Percentiles rank a stretch among this genome's conserved stretches.
Conservation (phyloP, 2,113 vertebrate genomes). For the Triplophysa rosa region DNA sequence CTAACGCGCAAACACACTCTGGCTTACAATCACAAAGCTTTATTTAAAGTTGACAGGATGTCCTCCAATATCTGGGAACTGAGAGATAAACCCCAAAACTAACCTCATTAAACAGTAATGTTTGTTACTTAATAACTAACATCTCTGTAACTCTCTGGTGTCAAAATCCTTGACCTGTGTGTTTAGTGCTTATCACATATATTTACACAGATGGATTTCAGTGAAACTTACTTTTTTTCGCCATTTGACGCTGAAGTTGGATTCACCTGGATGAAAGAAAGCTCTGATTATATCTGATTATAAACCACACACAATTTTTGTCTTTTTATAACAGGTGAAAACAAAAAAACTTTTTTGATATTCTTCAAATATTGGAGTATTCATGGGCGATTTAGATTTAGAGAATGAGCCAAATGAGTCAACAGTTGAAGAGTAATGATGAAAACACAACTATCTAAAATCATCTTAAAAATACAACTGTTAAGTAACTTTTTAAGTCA, state of each 20-base stretch:
- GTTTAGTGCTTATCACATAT: conserved; percentile 9
- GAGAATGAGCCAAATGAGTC: too few relatives aligned
- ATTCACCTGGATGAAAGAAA: neutral
- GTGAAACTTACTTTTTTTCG: neutral
- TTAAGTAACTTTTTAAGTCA: too few relatives aligned
- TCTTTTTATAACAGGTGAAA: too few relatives aligned
- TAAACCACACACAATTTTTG: too few relatives aligned
- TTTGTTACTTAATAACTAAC: conserved; percentile 29
- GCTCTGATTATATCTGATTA: too few relatives aligned
- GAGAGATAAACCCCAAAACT: neutral
- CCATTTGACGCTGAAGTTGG: neutral
- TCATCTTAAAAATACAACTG: too few relatives aligned
- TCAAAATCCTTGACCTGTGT: conserved; percentile 13
- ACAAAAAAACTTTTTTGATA: too few relatives aligned
- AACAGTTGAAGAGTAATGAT: too few relatives aligned
- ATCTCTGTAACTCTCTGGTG: neutral
- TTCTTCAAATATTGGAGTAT: too few relatives aligned
- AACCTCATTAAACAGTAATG: neutral
- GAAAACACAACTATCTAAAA: too few relatives aligned
- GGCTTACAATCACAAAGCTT: neutral
- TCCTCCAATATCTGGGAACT: conserved; percentile 1
- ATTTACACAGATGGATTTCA: neutral
- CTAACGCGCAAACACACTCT: neutral
- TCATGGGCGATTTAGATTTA: too few relatives aligned
- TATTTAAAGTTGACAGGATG: neutral